A percentile compares a stretch with the other conserved stretches of the same genome.
These are phyloP conservation scores for Urocolius indicus DNA, from an alignment of 2,113 vertebrate genomes.

Conservation along the genomic window DNA sequence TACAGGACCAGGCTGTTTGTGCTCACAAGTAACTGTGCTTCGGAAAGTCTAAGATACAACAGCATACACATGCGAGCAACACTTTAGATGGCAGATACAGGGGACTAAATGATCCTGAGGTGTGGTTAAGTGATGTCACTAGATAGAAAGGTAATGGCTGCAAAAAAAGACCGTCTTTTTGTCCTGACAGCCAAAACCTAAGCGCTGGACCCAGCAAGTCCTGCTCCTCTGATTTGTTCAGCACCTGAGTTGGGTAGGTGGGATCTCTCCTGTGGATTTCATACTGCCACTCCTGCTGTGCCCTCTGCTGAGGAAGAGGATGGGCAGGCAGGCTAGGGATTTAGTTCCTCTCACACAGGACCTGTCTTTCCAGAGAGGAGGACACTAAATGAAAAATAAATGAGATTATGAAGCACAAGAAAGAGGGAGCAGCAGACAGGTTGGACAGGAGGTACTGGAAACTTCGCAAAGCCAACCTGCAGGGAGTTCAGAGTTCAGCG, in stretches of 20 bases:
- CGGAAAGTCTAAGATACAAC: neutral
- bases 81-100: neutral
- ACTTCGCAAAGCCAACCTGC: neutral
- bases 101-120: neutral
- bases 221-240: neutral
- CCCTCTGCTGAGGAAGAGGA: neutral
- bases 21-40: neutral
- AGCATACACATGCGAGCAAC: neutral
- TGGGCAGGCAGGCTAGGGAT: neutral
- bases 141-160: neutral
- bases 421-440: neutral
- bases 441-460: conserved; percentile 9
- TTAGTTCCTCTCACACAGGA: neutral
- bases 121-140: neutral
- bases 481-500: neutral
- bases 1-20: neutral
- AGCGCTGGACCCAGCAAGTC: neutral
- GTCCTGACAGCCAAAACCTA: neutral
- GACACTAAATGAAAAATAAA: neutral
- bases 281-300: neutral
- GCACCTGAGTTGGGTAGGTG: neutral
- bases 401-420: neutral
- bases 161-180: neutral
- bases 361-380: neutral
- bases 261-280: neutral